These are phyloP conservation scores for Lasioglossum morio DNA, from an alignment of 2,888 invertebrate species.

Conservation along the genomic window DNA sequence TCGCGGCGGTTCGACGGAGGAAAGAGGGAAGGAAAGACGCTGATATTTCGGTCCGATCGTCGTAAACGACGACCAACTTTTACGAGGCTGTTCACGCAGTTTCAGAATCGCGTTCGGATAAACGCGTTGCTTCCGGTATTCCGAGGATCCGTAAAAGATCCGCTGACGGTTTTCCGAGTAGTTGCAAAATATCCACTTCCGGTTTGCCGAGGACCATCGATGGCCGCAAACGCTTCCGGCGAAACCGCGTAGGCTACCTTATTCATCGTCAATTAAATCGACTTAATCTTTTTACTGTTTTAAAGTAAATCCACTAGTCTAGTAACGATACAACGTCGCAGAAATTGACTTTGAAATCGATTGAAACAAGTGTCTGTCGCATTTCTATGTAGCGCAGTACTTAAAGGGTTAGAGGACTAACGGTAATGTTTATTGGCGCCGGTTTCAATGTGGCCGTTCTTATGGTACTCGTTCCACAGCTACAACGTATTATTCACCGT, in stretches of 20 bases:
- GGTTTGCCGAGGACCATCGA: not conserved
- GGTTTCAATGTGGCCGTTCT: not conserved
- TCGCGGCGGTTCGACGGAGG: not conserved
- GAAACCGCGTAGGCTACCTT: too few relatives aligned
- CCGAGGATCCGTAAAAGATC: not conserved
- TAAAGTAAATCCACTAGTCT: not conserved
- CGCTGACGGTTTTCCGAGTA: not conserved
- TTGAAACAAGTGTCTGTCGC: not conserved
- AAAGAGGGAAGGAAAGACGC: not conserved
- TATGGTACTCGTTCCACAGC: not conserved
- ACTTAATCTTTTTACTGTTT: not conserved
- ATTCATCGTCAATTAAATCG: too few relatives aligned
- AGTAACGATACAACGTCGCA: too few relatives aligned
- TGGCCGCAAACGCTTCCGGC: not conserved
- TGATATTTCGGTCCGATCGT: constrained; percentile 15
- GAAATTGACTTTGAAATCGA: not conserved
- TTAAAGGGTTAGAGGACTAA: not conserved
- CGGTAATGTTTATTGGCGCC: constrained; percentile 16
- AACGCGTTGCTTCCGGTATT: not conserved
- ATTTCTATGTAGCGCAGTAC: not conserved
- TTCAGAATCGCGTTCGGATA: not conserved
- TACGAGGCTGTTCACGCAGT: constrained; percentile 4
- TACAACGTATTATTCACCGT: not conserved
- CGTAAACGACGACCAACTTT: constrained; percentile 10
- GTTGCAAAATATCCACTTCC: not conserved